Evolutionary conservation across 2,888 invertebrate genomes (phyloP).

Genomic region (Nycteola revayana): DNA sequence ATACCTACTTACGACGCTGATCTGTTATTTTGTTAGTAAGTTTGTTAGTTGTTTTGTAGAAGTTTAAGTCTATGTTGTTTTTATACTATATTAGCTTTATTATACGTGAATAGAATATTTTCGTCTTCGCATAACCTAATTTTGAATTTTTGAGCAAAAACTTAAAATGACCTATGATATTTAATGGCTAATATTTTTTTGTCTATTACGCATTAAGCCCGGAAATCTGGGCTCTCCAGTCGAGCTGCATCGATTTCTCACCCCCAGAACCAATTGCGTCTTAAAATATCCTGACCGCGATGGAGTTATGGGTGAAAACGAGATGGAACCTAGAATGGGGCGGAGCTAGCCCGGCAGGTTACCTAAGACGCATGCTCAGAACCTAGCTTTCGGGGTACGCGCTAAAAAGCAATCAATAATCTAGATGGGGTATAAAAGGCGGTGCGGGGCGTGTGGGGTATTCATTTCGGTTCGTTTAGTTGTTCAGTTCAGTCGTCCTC

Average conservation of each 20-base stretch:
- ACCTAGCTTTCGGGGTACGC: constrained; percentile 8
- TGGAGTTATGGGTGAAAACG: constrained; percentile 2
- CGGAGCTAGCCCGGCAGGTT: constrained; percentile 11
- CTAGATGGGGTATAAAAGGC: not conserved
- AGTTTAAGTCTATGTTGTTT: no score
- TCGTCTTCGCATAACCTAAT: no score
- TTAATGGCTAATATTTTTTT: no score
- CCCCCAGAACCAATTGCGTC: not conserved
- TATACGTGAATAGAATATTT: no score
- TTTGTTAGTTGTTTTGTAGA: no score
- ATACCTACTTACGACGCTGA: no score
- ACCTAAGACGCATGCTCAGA: constrained; percentile 6
- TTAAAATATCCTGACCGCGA: constrained; percentile 1
- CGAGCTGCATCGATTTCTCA: constrained; percentile 8
- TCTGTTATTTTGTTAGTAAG: no score
- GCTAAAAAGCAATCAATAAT: not conserved
- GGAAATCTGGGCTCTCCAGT: not conserved
- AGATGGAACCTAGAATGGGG: constrained; percentile 1
- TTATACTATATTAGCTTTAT: no score
- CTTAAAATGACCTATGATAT: no score
- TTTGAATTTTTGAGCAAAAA: no score
- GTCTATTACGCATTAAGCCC: no score
- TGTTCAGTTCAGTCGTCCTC: constrained; percentile 10
- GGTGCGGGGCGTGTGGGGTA: not conserved
- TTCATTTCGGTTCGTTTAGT: constrained; percentile 14